phyloP scores from a whole-genome alignment of 2,113 vertebrate species.

The Pygoscelis antarcticus region DNA sequence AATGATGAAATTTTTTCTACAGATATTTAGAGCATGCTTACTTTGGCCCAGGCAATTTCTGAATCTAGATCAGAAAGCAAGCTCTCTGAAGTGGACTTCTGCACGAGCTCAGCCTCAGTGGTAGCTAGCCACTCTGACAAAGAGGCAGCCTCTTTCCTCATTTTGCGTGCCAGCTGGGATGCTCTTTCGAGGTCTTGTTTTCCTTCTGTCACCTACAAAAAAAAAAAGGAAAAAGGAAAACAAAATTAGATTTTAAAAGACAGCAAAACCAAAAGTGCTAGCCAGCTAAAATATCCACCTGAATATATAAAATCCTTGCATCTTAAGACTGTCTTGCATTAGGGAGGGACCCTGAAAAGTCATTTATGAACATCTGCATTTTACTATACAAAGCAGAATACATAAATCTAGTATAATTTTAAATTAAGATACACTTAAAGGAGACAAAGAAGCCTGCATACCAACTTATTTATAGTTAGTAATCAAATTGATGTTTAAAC shows the following conservation, averaged over 20 bases:
- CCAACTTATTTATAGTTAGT: neutral
- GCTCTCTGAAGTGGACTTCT: constrained; percentile 83
- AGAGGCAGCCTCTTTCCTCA: constrained; percentile 82
- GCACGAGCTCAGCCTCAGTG: constrained; percentile 83
- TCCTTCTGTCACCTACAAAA: constrained; percentile 89
- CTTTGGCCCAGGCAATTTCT: constrained; percentile 93
- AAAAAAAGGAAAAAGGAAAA: neutral
- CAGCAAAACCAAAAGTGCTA: accelerated
- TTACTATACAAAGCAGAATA: neutral
- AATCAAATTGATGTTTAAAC: neutral
- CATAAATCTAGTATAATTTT: neutral
- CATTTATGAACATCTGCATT: neutral
- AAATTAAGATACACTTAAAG: neutral
- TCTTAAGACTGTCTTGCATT: neutral
- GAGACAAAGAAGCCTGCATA: neutral
- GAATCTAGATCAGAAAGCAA: constrained; percentile 87
- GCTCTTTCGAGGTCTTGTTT: constrained; percentile 95
- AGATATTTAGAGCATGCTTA: constrained; percentile 64
- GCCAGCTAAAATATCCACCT: neutral
- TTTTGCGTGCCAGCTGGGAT: constrained; percentile 82
- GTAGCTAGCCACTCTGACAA: constrained; percentile 88
- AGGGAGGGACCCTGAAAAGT: neutral
- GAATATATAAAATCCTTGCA: neutral
- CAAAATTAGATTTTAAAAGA: neutral
- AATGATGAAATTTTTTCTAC: neutral